Percentiles rank a stretch among this genome's conserved stretches.
phyloP scores from a whole-genome alignment of 2,888 invertebrate genomes.

The Hydrotaea cyrtoneurina region DNA sequence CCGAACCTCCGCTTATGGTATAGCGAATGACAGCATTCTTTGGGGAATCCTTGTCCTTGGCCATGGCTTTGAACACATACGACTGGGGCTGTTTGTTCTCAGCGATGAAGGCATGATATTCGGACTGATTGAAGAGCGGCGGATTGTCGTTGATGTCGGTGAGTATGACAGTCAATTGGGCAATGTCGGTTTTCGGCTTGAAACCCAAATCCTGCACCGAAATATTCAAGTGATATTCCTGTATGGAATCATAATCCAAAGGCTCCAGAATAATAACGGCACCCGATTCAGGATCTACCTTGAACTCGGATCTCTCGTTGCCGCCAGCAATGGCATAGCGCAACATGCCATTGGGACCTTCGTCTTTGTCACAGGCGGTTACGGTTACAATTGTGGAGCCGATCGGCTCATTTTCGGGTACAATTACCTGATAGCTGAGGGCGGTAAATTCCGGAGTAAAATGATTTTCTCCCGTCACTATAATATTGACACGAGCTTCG shows the following conservation, averaged over 20 bases:
- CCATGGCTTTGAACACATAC: slow-evolving; percentile 88
- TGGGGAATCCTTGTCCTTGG: slow-evolving; percentile 92
- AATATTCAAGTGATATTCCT: slow-evolving; percentile 92
- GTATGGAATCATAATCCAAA: slow-evolving; percentile 92
- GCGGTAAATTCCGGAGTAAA: slow-evolving; percentile 91
- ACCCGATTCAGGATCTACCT: slow-evolving; percentile 89
- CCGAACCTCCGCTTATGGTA: slow-evolving; percentile 88
- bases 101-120: slow-evolving; percentile 89
- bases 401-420: slow-evolving; percentile 94
- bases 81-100: slow-evolving; percentile 91
- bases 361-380: slow-evolving; percentile 91
- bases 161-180: slow-evolving; percentile 91
- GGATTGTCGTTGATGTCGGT: slow-evolving; percentile 97
- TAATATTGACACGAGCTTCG: slow-evolving; percentile 86
- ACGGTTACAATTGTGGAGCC: slow-evolving; percentile 93
- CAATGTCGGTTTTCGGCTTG: slow-evolving; percentile 88
- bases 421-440: slow-evolving; percentile 92
- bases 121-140: slow-evolving; percentile 90
- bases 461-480: slow-evolving; percentile 92
- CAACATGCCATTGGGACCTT: slow-evolving; percentile 94
- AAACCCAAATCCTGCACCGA: slow-evolving; percentile 94
- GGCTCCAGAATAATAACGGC: slow-evolving; percentile 89
- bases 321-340: slow-evolving; percentile 92
- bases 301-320: slow-evolving; percentile 90
- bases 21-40: slow-evolving; percentile 93